Evolutionary conservation across 2,888 invertebrate genomes (phyloP).

Genomic region (Anticlea derivata): DNA sequence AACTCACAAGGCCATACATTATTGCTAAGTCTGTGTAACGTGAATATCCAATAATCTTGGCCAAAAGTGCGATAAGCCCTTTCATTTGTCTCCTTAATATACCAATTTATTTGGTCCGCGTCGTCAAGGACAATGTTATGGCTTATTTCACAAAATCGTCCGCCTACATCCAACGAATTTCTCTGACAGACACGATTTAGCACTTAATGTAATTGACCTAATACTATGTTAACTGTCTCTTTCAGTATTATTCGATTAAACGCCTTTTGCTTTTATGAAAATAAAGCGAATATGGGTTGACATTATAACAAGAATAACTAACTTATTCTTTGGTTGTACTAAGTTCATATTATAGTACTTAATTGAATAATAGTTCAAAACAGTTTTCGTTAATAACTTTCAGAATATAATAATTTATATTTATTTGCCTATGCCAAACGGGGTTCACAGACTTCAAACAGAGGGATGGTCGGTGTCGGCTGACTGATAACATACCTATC

Average conservation of each 20-base stretch:
- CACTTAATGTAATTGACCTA: conserved; percentile 64
- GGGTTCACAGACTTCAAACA: no score
- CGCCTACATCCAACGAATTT: conserved; percentile 49
- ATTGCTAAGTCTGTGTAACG: conserved; percentile 16
- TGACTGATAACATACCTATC: no score
- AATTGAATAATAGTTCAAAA: no score
- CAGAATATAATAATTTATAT: no score
- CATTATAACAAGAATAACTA: no score
- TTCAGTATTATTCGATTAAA: conserved; percentile 1
- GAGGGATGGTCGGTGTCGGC: no score
- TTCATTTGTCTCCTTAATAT: conserved; percentile 41
- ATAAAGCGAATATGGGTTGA: no score
- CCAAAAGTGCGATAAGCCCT: conserved; percentile 32
- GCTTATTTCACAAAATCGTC: conserved; percentile 48
- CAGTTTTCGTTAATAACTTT: no score
- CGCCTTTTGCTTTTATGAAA: neutral
- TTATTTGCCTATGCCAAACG: no score
- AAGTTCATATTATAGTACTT: no score
- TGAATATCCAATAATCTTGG: conserved; percentile 30
- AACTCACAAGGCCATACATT: conserved; percentile 12
- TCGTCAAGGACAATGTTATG: conserved; percentile 40
- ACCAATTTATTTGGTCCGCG: conserved; percentile 41
- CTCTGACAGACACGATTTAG: conserved; percentile 62
- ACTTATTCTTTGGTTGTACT: no score
- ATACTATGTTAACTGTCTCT: conserved; percentile 15